A percentile compares a stretch with the other conserved stretches of the same genome.
Evolutionary conservation across 2,888 invertebrate genomes (phyloP).

Genomic region (Agrochola circellaris): DNA sequence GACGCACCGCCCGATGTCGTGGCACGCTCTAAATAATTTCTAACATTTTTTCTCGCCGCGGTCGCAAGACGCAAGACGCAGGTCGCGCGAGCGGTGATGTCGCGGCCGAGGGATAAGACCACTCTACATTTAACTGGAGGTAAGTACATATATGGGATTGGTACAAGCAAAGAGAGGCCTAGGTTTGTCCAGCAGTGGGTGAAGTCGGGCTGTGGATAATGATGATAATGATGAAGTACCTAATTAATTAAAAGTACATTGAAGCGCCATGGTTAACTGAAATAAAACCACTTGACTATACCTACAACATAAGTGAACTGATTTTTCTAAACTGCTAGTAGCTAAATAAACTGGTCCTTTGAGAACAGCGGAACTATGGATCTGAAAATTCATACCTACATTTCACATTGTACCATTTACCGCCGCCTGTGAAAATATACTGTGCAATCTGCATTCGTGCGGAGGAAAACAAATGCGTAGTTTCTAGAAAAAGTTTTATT

Average conservation of each 20-base stretch:
- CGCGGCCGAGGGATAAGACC: neutral
- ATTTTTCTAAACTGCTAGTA: neutral
- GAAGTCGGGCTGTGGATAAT: neutral
- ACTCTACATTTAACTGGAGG: neutral
- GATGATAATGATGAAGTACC: too few relatives aligned
- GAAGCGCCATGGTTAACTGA: too few relatives aligned
- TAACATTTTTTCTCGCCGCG: too few relatives aligned
- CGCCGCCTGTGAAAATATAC: neutral
- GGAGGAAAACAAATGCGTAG: neutral
- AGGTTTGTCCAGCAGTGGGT: neutral
- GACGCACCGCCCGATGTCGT: too few relatives aligned
- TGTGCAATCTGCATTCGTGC: slow-evolving; percentile 2
- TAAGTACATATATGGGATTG: too few relatives aligned
- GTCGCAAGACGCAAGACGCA: too few relatives aligned
- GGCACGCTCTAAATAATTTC: too few relatives aligned
- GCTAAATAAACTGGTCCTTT: neutral
- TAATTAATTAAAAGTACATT: neutral
- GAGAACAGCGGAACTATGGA: neutral
- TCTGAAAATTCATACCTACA: neutral
- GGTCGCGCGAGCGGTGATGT: too few relatives aligned
- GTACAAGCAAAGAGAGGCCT: neutral
- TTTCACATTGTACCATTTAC: neutral
- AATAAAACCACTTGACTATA: neutral
- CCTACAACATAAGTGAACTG: neutral
- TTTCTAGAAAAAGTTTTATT: neutral